phyloP scores from a whole-genome alignment of 2,888 invertebrate species.

The Drosophila leonis region DNA sequence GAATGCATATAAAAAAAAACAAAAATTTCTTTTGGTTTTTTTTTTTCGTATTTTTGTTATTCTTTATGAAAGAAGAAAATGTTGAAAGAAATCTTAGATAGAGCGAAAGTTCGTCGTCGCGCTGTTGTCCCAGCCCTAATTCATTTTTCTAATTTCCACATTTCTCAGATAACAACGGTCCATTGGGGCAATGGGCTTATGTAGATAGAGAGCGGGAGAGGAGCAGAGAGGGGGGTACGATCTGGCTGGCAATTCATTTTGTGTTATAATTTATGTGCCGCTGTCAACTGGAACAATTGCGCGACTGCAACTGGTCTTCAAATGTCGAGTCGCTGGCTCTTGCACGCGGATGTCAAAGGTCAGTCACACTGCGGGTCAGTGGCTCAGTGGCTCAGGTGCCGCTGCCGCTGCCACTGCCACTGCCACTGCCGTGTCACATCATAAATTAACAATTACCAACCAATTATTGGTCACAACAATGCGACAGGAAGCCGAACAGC shows the following conservation, averaged over 20 bases:
- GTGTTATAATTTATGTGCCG: conserved; percentile 78
- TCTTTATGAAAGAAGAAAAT: conserved; percentile 59
- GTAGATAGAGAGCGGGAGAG: conserved; percentile 1
- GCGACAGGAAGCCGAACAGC: conserved; percentile 43
- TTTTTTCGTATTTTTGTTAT: conserved; percentile 22
- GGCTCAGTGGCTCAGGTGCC: conserved; percentile 51
- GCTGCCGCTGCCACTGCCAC: too few relatives aligned
- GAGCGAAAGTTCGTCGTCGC: conserved; percentile 35
- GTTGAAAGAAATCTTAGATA: conserved; percentile 50
- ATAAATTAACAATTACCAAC: conserved; percentile 77
- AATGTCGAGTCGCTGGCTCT: conserved; percentile 26
- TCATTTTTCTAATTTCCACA: conserved; percentile 78
- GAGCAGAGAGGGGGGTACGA: not conserved
- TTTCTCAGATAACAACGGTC: conserved; percentile 73
- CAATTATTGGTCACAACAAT: conserved; percentile 65
- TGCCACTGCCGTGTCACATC: conserved; percentile 36
- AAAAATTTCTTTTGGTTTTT: conserved; percentile 22
- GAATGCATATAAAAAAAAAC: conserved; percentile 26
- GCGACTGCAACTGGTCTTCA: conserved; percentile 83
- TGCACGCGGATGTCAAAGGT: conserved; percentile 63
- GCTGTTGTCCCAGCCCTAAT: conserved; percentile 55
- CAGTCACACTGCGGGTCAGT: conserved; percentile 64
- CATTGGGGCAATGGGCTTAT: conserved; percentile 20
- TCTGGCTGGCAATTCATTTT: conserved; percentile 71
- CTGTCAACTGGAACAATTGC: conserved; percentile 82